Percentiles rank a stretch among this genome's conserved stretches.
These are phyloP conservation scores for Tachuris rubrigastra DNA, from an alignment of 2,113 vertebrate genomes.

Conservation along the genomic window DNA sequence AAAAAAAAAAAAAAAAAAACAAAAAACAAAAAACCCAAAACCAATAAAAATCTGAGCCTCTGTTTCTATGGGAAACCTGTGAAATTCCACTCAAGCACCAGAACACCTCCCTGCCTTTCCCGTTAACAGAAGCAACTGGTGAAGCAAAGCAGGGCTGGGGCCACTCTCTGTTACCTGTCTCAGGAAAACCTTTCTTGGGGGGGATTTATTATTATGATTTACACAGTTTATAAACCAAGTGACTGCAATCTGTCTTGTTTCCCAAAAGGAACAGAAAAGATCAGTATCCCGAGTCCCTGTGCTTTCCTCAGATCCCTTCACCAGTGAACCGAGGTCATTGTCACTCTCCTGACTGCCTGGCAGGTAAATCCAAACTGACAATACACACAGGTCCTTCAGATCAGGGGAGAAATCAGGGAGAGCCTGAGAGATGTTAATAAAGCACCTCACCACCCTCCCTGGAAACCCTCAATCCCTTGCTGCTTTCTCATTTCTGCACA, in stretches of 20 bases:
- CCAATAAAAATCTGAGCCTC: neutral
- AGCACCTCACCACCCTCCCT: neutral
- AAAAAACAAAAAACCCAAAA: no score
- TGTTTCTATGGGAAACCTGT: slow-evolving; percentile 5
- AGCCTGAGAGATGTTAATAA: neutral
- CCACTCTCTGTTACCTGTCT: neutral
- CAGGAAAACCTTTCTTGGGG: neutral
- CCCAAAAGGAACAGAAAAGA: neutral
- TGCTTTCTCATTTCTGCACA: neutral
- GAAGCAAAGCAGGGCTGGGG: neutral
- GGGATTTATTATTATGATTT: neutral
- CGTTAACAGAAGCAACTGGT: neutral
- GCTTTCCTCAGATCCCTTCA: neutral
- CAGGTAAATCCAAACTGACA: neutral
- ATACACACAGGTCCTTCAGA: neutral
- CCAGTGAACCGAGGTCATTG: neutral
- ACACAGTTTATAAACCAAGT: neutral
- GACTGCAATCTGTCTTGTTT: neutral
- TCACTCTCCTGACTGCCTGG: neutral
- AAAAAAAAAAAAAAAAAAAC: no score
- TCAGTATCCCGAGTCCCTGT: neutral
- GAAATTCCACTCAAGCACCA: neutral
- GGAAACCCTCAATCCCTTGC: neutral
- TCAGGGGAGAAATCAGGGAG: neutral
- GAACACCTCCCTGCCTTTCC: neutral